Percentiles rank a stretch among this genome's conserved stretches.
Evolutionary conservation across 1,140 invertebrate species (phyloP).

Genomic region (Nasonia vitripennis): DNA sequence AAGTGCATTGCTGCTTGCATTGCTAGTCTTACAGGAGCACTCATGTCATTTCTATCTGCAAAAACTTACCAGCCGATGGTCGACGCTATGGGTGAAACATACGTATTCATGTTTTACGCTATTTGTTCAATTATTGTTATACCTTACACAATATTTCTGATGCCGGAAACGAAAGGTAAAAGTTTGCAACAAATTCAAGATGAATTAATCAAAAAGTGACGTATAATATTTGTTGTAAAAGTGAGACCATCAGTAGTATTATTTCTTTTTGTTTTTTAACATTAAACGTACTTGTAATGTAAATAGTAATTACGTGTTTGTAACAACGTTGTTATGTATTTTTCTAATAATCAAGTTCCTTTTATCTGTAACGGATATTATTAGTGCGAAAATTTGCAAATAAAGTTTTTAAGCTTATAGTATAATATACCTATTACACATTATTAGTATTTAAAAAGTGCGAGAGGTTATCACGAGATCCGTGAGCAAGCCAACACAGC

Average conservation of each 20-base stretch:
- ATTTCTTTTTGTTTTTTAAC: too few relatives aligned
- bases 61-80: conserved; percentile 81
- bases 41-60: conserved; percentile 83
- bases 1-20: conserved; percentile 81
- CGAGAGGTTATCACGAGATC: too few relatives aligned
- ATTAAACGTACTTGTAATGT: too few relatives aligned
- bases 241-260: neutral
- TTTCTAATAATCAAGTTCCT: too few relatives aligned
- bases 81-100: conserved; percentile 73
- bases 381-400: too few relatives aligned
- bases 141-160: conserved; percentile 78
- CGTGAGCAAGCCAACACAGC: too few relatives aligned
- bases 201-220: neutral
- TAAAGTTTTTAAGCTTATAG: too few relatives aligned
- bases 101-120: conserved; percentile 52
- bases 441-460: too few relatives aligned
- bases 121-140: conserved; percentile 73
- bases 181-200: conserved; percentile 75
- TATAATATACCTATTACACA: too few relatives aligned
- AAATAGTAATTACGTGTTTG: too few relatives aligned
- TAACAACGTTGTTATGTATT: too few relatives aligned
- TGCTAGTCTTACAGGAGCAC: conserved; percentile 81
- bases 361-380: too few relatives aligned
- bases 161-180: conserved; percentile 89
- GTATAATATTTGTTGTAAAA: neutral